phyloP scores from a whole-genome alignment of 2,888 invertebrate species.

The Endotricha flammealis region DNA sequence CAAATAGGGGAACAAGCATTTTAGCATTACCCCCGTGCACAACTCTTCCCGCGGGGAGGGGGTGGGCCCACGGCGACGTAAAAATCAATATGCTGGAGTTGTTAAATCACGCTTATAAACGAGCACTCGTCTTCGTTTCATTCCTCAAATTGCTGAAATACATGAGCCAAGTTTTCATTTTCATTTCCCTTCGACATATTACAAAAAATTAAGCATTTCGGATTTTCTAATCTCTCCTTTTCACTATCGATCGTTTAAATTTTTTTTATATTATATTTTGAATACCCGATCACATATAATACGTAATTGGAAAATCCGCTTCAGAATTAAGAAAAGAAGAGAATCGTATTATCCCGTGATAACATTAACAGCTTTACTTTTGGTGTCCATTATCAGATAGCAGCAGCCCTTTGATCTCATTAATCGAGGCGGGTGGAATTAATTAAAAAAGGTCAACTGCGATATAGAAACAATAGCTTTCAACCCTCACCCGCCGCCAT shows the following conservation, averaged over 20 bases:
- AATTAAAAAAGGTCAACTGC: constrained; percentile 46
- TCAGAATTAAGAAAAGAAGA: too few relatives aligned
- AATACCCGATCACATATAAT: too few relatives aligned
- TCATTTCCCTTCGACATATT: constrained; percentile 18
- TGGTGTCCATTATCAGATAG: constrained; percentile 36
- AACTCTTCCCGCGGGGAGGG: constrained; percentile 76
- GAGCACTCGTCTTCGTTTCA: constrained; percentile 79
- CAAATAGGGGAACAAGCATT: constrained; percentile 80
- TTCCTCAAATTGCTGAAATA: constrained; percentile 70
- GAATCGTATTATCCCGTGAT: constrained; percentile 14
- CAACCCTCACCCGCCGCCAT: constrained; percentile 21
- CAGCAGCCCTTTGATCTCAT: constrained; percentile 47
- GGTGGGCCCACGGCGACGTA: constrained; percentile 78
- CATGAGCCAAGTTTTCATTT: constrained; percentile 48
- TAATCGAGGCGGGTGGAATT: constrained; percentile 46
- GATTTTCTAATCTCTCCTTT: too few relatives aligned
- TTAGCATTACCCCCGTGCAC: constrained; percentile 79
- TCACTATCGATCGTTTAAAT: too few relatives aligned
- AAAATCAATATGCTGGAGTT: constrained; percentile 84
- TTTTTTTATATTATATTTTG: too few relatives aligned
- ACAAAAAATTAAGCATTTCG: constrained; percentile 1
- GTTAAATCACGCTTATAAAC: constrained; percentile 85
- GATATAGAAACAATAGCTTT: constrained; percentile 34
- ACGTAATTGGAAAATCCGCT: too few relatives aligned
- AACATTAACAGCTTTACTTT: constrained; percentile 21